A percentile compares a stretch with the other conserved stretches of the same genome.
Conservation (phyloP, 2,113 vertebrate genomes). For the Eonycteris spelaea region DNA sequence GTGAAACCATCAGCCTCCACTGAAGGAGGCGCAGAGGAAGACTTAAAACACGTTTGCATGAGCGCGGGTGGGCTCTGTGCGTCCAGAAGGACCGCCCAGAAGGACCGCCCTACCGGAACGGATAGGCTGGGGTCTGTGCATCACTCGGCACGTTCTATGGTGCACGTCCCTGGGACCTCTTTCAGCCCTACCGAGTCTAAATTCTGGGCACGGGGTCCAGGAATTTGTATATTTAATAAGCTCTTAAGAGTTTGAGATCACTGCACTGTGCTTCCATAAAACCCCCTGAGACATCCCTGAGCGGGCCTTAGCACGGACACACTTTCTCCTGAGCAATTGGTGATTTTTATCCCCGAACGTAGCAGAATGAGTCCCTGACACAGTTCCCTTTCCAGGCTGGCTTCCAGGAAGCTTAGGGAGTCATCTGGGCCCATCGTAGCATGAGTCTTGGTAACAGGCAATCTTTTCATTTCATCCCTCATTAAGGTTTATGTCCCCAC, state of each 20-base stretch:
- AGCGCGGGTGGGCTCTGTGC: fast-evolving
- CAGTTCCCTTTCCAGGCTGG: not conserved
- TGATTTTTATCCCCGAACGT: not conserved
- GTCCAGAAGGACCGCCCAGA: not conserved
- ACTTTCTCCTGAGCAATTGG: not conserved
- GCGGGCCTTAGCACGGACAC: not conserved
- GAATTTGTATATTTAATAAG: not conserved
- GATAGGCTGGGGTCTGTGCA: fast-evolving
- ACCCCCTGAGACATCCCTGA: not conserved
- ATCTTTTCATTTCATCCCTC: not conserved
- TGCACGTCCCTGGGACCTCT: not conserved
- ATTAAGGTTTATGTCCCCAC: not conserved
- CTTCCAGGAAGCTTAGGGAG: not conserved
- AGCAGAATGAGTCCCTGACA: not conserved
- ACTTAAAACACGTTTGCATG: not conserved
- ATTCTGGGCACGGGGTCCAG: not conserved
- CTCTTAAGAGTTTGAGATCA: not conserved
- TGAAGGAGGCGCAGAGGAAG: not conserved
- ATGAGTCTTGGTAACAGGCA: not conserved
- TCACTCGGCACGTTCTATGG: not conserved
- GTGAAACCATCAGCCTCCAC: not conserved
- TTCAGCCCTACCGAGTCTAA: not conserved
- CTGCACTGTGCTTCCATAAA: too few species aligned
- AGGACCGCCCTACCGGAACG: not conserved
- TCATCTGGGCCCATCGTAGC: not conserved